phyloP scores from a whole-genome alignment of 2,888 invertebrate species.

The Gandaritis pyraliata region DNA sequence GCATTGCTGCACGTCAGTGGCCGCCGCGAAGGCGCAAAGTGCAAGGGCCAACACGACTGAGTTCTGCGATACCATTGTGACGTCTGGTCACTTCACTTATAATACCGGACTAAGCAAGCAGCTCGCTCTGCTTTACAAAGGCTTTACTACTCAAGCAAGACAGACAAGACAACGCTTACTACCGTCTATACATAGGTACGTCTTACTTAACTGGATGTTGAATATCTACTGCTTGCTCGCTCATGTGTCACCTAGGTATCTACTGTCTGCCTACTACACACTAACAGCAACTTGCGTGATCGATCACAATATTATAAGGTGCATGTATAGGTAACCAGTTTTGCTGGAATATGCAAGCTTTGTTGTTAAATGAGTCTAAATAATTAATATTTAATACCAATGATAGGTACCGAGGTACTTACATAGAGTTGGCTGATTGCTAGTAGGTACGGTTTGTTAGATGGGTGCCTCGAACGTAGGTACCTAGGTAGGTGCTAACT shows the following conservation, averaged over 20 bases:
- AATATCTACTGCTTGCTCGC: constrained; percentile 12
- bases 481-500: no score
- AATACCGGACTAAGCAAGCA: constrained; percentile 3
- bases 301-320: constrained; percentile 7
- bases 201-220: constrained; percentile 19
- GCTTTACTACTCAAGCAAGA: constrained; percentile 1
- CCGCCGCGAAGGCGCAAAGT: constrained; percentile 56
- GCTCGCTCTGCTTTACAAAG: neutral
- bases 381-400: neutral
- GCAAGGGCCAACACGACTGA: constrained; percentile 58
- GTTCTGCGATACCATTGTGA: constrained; percentile 61
- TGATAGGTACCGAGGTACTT: no score
- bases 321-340: constrained; percentile 8
- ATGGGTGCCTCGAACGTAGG: no score
- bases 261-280: neutral
- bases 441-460: no score
- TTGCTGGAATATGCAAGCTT: constrained; percentile 14
- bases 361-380: constrained; percentile 2
- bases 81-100: constrained; percentile 44
- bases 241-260: constrained; percentile 15
- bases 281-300: constrained; percentile 15
- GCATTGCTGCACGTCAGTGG: constrained; percentile 70
- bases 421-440: neutral
- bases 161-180: neutral
- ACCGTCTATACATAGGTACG: neutral